Conservation (phyloP, 1,140 invertebrate species). For the Triops cancriformis region DNA sequence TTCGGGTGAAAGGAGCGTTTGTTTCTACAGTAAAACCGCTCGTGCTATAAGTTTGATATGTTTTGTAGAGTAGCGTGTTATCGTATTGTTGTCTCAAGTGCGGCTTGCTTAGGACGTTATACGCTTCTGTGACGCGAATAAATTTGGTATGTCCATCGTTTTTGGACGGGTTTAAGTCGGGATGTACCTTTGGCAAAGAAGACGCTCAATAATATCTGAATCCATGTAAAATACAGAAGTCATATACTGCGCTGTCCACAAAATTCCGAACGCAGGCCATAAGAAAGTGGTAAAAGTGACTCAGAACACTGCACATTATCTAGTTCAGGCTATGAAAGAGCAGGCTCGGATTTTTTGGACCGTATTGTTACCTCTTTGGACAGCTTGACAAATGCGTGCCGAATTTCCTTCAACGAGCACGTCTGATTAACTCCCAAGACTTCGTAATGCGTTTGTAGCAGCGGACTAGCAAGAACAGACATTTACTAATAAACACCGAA, state of each 20-base stretch:
- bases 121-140: conserved; percentile 54
- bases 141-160: conserved; percentile 45
- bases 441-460: conserved; percentile 17
- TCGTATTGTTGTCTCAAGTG: conserved; percentile 49
- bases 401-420: conserved; percentile 20
- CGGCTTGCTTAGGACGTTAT: conserved; percentile 49
- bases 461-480: not conserved
- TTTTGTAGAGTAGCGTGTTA: conserved; percentile 22
- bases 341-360: no score
- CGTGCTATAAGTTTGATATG: not conserved
- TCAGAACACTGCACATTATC: no score
- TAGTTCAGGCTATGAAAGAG: no score
- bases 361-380: conserved; percentile 12
- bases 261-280: no score
- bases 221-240: not conserved
- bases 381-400: conserved; percentile 18
- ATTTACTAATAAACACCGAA: no score
- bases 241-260: no score
- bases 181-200: conserved; percentile 45
- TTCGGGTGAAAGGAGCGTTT: conserved; percentile 16
- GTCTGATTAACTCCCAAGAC: not conserved
- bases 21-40: conserved; percentile 20
- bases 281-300: no score
- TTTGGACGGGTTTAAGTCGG: conserved; percentile 49
- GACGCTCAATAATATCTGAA: not conserved